Percentiles rank a stretch among this genome's conserved stretches.
These are phyloP conservation scores for Hermaeophaga mercurialis DNA, from an alignment of 2,888 invertebrate species.

Conservation along the genomic window DNA sequence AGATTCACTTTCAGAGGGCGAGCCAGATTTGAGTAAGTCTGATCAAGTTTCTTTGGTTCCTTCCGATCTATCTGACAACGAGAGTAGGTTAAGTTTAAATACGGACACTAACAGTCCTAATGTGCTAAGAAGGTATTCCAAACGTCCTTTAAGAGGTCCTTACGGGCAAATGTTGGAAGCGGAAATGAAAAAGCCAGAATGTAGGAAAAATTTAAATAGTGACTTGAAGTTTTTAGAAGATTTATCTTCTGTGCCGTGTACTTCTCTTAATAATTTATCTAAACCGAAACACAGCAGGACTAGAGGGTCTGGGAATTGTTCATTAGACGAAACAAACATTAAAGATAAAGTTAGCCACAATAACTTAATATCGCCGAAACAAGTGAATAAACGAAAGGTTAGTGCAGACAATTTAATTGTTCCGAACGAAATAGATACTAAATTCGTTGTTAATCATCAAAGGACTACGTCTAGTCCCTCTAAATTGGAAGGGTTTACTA, in stretches of 20 bases:
- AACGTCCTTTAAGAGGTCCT: conserved; percentile 75
- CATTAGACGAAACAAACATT: conserved; percentile 58
- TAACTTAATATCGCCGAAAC: conserved; percentile 41
- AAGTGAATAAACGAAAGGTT: conserved; percentile 51
- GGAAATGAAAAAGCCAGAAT: conserved; percentile 75
- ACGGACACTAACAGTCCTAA: conserved; percentile 59
- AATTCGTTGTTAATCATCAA: conserved; percentile 68
- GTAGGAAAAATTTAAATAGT: conserved; percentile 61
- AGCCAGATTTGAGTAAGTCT: conserved; percentile 66
- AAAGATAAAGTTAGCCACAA: conserved; percentile 34
- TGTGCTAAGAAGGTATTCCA: conserved; percentile 71
- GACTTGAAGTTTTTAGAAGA: conserved; percentile 64
- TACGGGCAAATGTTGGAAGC: conserved; percentile 82
- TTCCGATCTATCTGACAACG: conserved; percentile 68
- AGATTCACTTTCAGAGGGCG: conserved; percentile 76
- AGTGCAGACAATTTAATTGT: conserved; percentile 55
- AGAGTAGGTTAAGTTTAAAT: conserved; percentile 57
- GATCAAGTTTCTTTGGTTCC: conserved; percentile 58
- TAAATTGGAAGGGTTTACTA: conserved; percentile 68
- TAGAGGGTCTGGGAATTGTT: conserved; percentile 61
- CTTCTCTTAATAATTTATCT: conserved; percentile 37
- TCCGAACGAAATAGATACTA: conserved; percentile 43
- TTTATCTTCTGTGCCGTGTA: conserved; percentile 43
- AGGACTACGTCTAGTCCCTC: conserved; percentile 81
- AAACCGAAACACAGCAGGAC: conserved; percentile 49